A percentile compares a stretch with the other conserved stretches of the same genome.
Evolutionary conservation across 2,888 invertebrate genomes (phyloP).

Genomic region (Brenthis ino): DNA sequence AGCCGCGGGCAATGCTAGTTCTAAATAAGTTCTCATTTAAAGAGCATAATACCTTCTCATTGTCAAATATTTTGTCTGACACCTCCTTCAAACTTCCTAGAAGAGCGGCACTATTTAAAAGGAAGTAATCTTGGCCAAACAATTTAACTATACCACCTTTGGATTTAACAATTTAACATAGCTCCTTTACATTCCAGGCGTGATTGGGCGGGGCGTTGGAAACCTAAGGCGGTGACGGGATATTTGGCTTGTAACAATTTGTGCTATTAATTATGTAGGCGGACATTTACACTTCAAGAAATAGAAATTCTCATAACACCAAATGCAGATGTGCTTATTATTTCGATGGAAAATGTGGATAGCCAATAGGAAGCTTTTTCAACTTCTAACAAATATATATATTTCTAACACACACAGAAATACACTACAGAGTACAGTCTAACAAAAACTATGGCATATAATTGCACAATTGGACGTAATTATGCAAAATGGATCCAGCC

Average conservation of each 20-base stretch:
- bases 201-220: constrained; percentile 65
- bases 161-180: constrained; percentile 14
- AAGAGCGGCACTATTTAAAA: constrained; percentile 31
- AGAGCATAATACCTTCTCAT: constrained; percentile 12
- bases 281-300: constrained; percentile 37
- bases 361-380: too few species aligned
- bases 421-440: too few species aligned
- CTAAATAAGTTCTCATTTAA: constrained; percentile 14
- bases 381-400: too few species aligned
- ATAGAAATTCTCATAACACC: constrained; percentile 3
- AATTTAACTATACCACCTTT: constrained; percentile 56
- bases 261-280: constrained; percentile 60
- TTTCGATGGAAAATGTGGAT: too few species aligned
- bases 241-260: constrained; percentile 66
- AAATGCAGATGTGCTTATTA: too few species aligned
- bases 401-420: too few species aligned
- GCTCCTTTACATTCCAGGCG: constrained; percentile 51
- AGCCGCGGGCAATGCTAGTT: too few species aligned
- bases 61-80: constrained; percentile 22
- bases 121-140: constrained; percentile 58
- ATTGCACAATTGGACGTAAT: too few species aligned
- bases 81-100: constrained; percentile 42
- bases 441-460: too few species aligned
- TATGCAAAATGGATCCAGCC: too few species aligned
- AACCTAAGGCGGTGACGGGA: constrained; percentile 57